Conservation (phyloP, 35 echinoderm and acorn worm species). For the Diadema setosum region DNA sequence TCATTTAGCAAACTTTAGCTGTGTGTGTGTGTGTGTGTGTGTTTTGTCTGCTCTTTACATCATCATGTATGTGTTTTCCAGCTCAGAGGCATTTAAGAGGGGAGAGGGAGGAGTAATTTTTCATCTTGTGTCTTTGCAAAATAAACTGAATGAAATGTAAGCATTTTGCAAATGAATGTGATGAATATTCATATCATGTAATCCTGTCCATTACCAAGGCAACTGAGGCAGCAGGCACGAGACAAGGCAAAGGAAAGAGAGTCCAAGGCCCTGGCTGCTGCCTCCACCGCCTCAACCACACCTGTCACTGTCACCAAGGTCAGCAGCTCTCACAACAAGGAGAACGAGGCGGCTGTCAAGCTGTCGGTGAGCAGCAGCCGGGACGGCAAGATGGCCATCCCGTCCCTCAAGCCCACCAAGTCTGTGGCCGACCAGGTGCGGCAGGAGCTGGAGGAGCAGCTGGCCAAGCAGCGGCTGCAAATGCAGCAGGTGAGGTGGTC, state of each 20-base stretch:
- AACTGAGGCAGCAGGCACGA: slow-evolving; percentile 15
- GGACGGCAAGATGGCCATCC: neutral
- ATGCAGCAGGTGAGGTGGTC: slow-evolving; percentile 63
- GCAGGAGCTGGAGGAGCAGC: slow-evolving; percentile 78
- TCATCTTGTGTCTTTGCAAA: no score
- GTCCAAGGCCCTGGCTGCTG: slow-evolving; percentile 1
- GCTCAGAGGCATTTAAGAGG: no score
- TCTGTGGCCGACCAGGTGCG: slow-evolving; percentile 28
- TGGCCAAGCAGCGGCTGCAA: slow-evolving; percentile 43
- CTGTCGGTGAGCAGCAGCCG: neutral
- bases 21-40: no score
- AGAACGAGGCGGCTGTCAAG: neutral
- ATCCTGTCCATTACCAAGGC: neutral
- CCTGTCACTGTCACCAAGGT: neutral
- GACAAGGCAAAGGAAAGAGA: slow-evolving; percentile 31
- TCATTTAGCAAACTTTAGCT: neutral
- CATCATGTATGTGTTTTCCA: no score
- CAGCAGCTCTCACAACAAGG: neutral
- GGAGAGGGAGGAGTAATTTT: no score
- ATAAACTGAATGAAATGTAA: no score
- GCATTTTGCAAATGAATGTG: no score
- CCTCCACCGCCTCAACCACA: neutral
- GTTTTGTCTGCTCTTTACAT: no score
- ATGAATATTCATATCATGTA: no score
- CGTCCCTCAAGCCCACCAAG: neutral